Evolutionary conservation across 2,888 invertebrate species (phyloP), one percentile per base, ranked within the genome.

Genomic region (Pimpla rufipes): DNA sequence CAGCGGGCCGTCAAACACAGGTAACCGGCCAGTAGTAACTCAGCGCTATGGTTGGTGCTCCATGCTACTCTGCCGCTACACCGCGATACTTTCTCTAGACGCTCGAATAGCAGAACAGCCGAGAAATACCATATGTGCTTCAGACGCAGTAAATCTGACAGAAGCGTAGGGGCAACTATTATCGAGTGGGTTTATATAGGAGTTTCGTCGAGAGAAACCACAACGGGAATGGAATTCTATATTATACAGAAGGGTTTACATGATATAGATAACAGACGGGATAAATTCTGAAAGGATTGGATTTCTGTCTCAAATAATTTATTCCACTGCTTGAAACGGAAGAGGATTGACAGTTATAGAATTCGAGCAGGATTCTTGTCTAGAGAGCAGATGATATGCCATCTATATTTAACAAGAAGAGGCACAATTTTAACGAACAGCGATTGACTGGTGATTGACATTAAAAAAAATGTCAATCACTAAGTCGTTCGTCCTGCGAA

Each of bases 121-220:
- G 52, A 62, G 62, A 70, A 68, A 70, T 62, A 75, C 29, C 29
- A 18, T 52, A 18, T 29, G 50, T 64, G 62, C 50, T 52, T 40
- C 50, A 18, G 8, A 67, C 13, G 29, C 74, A 35, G 62, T 80
- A 74, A 80, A 80, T 74, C 42, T 42, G 59, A 42, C 67, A 40
- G 59, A 64, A 75, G 68, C 50, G 52, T 40, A 40, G 11, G 35
- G 35, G 18, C 45, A 55, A 52, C 42, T 64, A 50, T 79, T 79
- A 59, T 52, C 67, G 47, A 71, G 59, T 10, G 18, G 42, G 18
- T 37, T 47, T 18, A 11, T 50, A 13, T n/a, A 37, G 57, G 62
- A 66, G 59, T 68, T 59, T 68, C 74, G 23, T 16, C 23, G 40
- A 50, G 74, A 52, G 16, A 67, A 74, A 50, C 50, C 59, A 11